phyloP scores from a whole-genome alignment of 2,113 vertebrate genomes.

The Sula dactylatra region DNA sequence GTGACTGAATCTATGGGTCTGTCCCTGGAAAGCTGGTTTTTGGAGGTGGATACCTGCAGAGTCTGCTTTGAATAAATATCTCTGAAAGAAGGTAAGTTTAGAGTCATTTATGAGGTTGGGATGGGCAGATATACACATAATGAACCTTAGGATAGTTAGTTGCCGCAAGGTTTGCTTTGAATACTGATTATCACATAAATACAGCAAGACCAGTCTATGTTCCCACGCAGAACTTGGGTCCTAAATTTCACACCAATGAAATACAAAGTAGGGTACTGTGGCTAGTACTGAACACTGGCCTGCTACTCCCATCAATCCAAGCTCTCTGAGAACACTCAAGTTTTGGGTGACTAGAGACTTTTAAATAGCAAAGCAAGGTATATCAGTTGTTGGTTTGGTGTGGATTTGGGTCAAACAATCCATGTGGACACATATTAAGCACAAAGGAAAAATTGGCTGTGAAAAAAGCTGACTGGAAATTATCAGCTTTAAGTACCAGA shows the following conservation, averaged over 20 bases:
- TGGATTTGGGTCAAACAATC: not conserved
- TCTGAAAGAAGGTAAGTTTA: not conserved
- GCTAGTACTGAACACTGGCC: too few relatives aligned
- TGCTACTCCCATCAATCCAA: not conserved
- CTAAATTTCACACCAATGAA: not conserved
- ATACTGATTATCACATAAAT: not conserved
- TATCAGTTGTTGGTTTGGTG: not conserved
- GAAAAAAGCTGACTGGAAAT: not conserved
- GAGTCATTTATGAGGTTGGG: not conserved
- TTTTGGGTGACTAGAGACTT: not conserved
- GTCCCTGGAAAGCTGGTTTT: accelerated
- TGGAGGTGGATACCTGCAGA: not conserved
- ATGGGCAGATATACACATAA: not conserved
- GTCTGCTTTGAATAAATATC: not conserved
- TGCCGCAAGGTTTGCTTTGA: not conserved
- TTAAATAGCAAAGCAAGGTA: not conserved
- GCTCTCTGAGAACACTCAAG: not conserved
- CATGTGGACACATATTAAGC: not conserved
- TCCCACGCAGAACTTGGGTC: not conserved
- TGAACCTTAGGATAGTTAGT: not conserved
- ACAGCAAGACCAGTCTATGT: not conserved
- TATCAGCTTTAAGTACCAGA: not conserved
- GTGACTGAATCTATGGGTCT: not conserved
- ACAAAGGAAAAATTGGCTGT: not conserved
- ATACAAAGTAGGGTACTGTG: not conserved